These are phyloP conservation scores for Aramus guarauna DNA, from an alignment of 2,113 vertebrate species.

Conservation along the genomic window DNA sequence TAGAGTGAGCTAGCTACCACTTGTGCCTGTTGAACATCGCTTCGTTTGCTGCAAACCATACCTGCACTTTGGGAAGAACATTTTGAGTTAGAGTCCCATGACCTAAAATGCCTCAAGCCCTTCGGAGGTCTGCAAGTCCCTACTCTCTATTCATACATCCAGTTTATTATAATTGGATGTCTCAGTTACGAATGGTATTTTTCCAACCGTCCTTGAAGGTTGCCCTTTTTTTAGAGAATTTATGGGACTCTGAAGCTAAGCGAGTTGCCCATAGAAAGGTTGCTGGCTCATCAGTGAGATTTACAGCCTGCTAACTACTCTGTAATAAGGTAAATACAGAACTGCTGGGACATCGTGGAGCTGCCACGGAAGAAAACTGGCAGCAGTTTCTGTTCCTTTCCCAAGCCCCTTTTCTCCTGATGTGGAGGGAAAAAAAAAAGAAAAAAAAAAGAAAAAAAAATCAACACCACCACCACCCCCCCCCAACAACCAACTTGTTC, in stretches of 20 bases:
- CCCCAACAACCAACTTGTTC: neutral
- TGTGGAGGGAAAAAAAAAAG: neutral
- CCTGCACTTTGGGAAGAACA: neutral
- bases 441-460: neutral
- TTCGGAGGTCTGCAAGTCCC: neutral
- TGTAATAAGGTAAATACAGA: neutral
- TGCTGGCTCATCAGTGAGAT: conserved; percentile 23
- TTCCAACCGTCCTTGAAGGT: neutral
- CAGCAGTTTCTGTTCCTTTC: neutral
- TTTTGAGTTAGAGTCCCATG: neutral
- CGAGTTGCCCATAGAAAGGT: neutral
- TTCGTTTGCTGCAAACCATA: neutral
- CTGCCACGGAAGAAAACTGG: neutral
- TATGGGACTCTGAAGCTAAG: neutral
- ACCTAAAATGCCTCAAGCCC: neutral
- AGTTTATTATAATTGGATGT: neutral
- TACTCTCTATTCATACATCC: neutral
- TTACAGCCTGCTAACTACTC: conserved; percentile 5
- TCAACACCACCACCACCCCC: too few species aligned
- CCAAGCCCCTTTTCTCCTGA: neutral
- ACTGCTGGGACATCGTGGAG: neutral
- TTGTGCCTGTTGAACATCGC: neutral
- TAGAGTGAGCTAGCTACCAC: neutral
- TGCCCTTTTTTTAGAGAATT: neutral
- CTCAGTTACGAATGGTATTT: neutral